Evolutionary conservation across 1,140 invertebrate species (phyloP), one percentile per base, ranked within the genome.

Genomic region (Drosophila neocordata): DNA sequence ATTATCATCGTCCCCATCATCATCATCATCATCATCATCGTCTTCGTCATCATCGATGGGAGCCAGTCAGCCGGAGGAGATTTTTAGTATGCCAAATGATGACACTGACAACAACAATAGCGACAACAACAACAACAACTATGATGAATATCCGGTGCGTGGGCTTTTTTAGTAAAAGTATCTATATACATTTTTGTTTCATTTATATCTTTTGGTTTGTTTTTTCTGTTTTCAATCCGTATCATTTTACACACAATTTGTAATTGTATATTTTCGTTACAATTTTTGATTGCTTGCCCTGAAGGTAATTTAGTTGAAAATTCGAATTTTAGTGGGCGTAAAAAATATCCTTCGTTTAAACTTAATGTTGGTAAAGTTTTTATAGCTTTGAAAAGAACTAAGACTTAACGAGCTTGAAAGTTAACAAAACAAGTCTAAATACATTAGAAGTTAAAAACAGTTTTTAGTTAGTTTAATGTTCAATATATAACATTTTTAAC

Each of bases 81-180:
- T 91, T 41, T 91, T 91, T 22, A 89, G 75, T 65, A 74, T 79
- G 48, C 83, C 83, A 13, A 75, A 55, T 51, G 71, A 69, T 65
- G 75, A 69, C 51, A 55, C 68, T 11, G 83, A 91, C 22, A 74
- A 77, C 41, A 44, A 15, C 41, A 44, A 44, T 9, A 44, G 15
- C 41, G 20, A 48, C 41, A 48, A 20, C 38, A 80, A 79, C 72
- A 48, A 48, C 41, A 48, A 20, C 38, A 80, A 79, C 72, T 91
- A 91, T 57, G 90, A 91, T 58, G 90, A 91, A 71, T 91, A 91
- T 69, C 90, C 90, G 68, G 90, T 91, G 70, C 63, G 84, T 84
- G 59, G 64, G 38, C 2, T 48, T 48, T 20, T 48, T 15, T 15
- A 20, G 22, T 18, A 35, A 64, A 52, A 63, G 35, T 73, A 18